These are phyloP conservation scores for Habrosyne pyritoides DNA, from an alignment of 2,888 invertebrate species.

Conservation along the genomic window DNA sequence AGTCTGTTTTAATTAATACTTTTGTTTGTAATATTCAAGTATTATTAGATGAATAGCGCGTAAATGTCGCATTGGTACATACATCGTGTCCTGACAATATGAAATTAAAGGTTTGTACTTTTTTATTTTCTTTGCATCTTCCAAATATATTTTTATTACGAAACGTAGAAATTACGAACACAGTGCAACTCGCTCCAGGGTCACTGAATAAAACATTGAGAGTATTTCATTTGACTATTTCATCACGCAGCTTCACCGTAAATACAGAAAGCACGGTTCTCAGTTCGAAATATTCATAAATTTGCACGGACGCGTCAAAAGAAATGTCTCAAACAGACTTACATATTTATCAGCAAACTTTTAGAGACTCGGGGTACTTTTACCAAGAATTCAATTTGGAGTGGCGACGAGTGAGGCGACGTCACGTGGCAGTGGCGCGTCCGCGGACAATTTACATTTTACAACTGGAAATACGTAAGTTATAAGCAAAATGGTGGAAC, in stretches of 20 bases:
- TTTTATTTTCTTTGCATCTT: background rate
- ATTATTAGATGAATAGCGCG: too few relatives aligned
- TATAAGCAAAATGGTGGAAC: too few relatives aligned
- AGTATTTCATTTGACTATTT: conserved; percentile 40
- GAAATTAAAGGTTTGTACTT: too few relatives aligned
- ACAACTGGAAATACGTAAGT: background rate
- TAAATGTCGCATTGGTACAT: too few relatives aligned
- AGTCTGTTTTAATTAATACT: too few relatives aligned
- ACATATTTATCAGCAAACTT: conserved; percentile 45
- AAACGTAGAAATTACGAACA: conserved; percentile 23
- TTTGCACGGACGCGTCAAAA: conserved; percentile 36
- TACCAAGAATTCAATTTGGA: conserved; percentile 49
- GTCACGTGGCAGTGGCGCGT: conserved; percentile 13
- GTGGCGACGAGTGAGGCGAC: conserved; percentile 10
- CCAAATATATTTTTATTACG: background rate
- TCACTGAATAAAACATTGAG: conserved; percentile 44
- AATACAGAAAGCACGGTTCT: conserved; percentile 8
- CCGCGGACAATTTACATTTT: conserved; percentile 7
- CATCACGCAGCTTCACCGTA: conserved; percentile 21
- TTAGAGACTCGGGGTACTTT: conserved; percentile 22
- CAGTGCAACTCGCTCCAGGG: conserved; percentile 30
- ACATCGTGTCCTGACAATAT: too few relatives aligned
- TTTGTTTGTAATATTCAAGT: too few relatives aligned
- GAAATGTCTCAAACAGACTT: conserved; percentile 36
- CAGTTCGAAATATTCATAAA: conserved; percentile 24